These are phyloP conservation scores for Archips crataeganus DNA, from an alignment of 2,888 invertebrate genomes.

Conservation along the genomic window DNA sequence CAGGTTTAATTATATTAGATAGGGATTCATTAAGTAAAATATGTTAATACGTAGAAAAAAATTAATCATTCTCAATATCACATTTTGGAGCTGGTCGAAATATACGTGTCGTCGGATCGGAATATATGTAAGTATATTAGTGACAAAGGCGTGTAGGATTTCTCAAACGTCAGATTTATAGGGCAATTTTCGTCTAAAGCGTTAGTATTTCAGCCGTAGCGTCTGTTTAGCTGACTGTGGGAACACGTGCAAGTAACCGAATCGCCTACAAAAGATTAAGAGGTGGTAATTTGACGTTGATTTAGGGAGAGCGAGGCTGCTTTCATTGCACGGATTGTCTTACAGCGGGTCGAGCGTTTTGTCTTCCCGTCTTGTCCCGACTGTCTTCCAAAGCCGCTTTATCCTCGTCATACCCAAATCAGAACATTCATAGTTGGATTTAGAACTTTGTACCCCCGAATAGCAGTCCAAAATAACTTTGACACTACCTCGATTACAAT, in stretches of 20 bases:
- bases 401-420: conserved; percentile 43
- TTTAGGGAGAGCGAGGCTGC: conserved; percentile 73
- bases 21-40: conserved; percentile 26
- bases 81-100: conserved; percentile 49
- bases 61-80: conserved; percentile 71
- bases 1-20: conserved; percentile 37
- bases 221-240: conserved; percentile 60
- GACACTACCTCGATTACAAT: neutral
- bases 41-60: conserved; percentile 54
- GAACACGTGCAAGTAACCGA: conserved; percentile 81
- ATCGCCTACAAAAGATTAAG: conserved; percentile 82
- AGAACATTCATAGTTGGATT: neutral
- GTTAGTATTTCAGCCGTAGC: conserved; percentile 67
- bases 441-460: neutral
- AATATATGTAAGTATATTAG: conserved; percentile 69
- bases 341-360: conserved; percentile 67
- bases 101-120: conserved; percentile 63
- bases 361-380: conserved; percentile 57
- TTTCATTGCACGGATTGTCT: conserved; percentile 78
- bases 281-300: conserved; percentile 85
- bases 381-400: conserved; percentile 56
- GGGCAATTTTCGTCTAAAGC: conserved; percentile 62
- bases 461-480: neutral
- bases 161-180: conserved; percentile 80
- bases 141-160: conserved; percentile 81